Conservation (phyloP, 2,888 invertebrate species). For the Magallana nippona region DNA sequence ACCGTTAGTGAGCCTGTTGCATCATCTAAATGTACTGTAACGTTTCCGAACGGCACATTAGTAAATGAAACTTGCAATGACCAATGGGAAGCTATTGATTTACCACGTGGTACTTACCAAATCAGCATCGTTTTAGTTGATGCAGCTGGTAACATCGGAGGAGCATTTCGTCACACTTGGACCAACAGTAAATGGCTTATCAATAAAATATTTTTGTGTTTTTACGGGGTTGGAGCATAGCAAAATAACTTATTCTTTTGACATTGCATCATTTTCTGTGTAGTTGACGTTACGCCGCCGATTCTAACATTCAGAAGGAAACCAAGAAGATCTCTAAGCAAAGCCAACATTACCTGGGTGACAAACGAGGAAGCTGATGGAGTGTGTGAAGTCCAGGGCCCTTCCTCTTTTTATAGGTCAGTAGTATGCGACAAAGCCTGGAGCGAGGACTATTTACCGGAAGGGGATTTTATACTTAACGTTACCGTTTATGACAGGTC, state of each 20-base stretch:
- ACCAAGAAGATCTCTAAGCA: not conserved
- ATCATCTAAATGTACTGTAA: not conserved
- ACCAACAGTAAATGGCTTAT: not conserved
- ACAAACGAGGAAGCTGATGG: not conserved
- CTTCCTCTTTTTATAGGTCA: not conserved
- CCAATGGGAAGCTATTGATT: not conserved
- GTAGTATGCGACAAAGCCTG: not conserved
- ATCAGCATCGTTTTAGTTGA: conserved; percentile 12
- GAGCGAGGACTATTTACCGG: conserved; percentile 11
- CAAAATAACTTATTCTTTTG: too few relatives aligned
- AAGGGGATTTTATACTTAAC: not conserved
- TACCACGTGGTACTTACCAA: conserved; percentile 10
- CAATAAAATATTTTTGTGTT: not conserved
- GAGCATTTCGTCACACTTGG: conserved; percentile 8
- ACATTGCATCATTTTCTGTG: not conserved
- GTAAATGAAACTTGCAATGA: not conserved
- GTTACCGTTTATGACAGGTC: not conserved
- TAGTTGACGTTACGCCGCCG: conserved; percentile 6
- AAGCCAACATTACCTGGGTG: not conserved
- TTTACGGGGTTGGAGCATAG: too few relatives aligned
- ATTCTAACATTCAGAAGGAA: not conserved
- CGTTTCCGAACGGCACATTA: not conserved
- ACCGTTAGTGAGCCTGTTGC: not conserved
- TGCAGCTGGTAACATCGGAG: not conserved
- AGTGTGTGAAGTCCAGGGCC: not conserved